Base-by-base conservation (phyloP, 1,140 invertebrate species). In the Pogonognathellus flavescens region DNA sequence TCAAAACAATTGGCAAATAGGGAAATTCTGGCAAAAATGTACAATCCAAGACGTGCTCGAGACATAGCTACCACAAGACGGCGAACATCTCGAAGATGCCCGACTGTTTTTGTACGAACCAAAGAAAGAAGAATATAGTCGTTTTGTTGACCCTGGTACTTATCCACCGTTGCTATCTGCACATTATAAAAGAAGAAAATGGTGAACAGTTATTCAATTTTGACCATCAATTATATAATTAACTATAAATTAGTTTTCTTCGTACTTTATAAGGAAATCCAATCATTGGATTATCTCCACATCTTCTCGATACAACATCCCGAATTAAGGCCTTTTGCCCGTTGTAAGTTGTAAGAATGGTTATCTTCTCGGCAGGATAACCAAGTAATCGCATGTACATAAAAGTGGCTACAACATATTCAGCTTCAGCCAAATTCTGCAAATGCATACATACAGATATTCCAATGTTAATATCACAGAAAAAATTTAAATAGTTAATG, bases 121-220 rank as follows among this genome's bases (percentile, higher is more conserved):
- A 99, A 91, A 0, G 98, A 99, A 1, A 99, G 92, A 6, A 99
- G 92, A 82, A 99, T 98, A 89, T 97, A 99, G 91, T 99, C 98
- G 91, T 99, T 99, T 91, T 99, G 99, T 90, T 99, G 98, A 85
- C 99, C 99, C 90, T 99, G 99, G 90, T 98, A 99, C 89, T 99
- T 99, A 91, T 99, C 99, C 13, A 99, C 99, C 9, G 99, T 99
- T 0, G 95, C 95, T 41, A 95, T 92, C 93, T 94, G 86, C 22
- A 88, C 86, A 83, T 86, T 55, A 9, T 7, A 84, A 18, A 83
- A 49, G 11, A 66, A 9, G 57, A 14, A 25, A 82, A 55, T 81
- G 25, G 41, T 31, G 18, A 11, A 14, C 6, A 72, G 14, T 25
- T 7, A 22, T 9, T 14, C 10, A 72, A 72, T 22, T 25, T 72